Conservation (phyloP, 2,888 invertebrate genomes). For the Allacma fusca region DNA sequence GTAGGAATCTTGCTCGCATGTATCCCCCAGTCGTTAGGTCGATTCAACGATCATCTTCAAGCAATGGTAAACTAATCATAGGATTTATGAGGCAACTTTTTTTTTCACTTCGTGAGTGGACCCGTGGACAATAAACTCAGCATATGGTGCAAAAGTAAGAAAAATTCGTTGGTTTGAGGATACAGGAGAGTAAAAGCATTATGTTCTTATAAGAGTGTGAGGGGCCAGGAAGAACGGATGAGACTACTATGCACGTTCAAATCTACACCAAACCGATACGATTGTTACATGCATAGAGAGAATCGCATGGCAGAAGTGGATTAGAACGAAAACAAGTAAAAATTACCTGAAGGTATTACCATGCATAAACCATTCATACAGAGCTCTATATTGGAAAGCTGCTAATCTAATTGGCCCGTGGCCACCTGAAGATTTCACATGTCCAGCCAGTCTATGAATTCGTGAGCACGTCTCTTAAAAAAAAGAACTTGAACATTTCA, state of each 20-base stretch:
- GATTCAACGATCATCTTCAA: constrained; percentile 4
- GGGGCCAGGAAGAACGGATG: too few species aligned
- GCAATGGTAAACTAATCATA: constrained; percentile 17
- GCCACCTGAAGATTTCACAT: background rate
- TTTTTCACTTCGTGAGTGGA: background rate
- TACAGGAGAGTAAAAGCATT: background rate
- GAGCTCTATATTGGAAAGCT: background rate
- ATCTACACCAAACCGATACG: too few species aligned
- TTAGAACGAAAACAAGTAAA: background rate
- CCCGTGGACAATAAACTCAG: background rate
- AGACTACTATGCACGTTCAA: too few species aligned
- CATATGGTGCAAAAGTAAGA: constrained; percentile 3
- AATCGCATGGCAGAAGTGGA: too few species aligned
- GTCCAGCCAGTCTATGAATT: background rate
- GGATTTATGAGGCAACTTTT: constrained; percentile 21
- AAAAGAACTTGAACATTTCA: background rate
- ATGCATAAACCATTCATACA: background rate
- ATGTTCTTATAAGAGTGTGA: too few species aligned
- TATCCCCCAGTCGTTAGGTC: background rate
- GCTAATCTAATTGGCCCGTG: background rate
- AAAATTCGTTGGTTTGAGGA: background rate
- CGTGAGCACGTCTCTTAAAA: background rate
- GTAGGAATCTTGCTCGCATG: background rate
- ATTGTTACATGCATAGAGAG: too few species aligned
- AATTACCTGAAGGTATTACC: background rate